Evolutionary conservation across 2,888 invertebrate genomes (phyloP), one percentile per base, ranked within the genome.

Genomic region (Thyatira batis): DNA sequence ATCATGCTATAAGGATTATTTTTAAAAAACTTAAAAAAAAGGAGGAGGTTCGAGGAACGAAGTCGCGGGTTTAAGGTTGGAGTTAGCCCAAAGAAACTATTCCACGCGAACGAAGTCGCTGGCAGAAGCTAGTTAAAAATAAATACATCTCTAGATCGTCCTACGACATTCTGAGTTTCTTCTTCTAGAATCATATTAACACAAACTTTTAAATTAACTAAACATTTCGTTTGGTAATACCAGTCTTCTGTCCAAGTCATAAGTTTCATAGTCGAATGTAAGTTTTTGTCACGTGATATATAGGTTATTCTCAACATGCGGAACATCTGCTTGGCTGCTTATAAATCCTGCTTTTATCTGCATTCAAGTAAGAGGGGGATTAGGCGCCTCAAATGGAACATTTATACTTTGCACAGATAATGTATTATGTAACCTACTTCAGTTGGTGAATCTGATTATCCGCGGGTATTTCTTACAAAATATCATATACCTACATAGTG

Each of bases 291-390:
- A 25, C 20, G 11, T 48, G 20, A 48, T 28, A 48, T 48, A 20
- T 48, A 27, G 27, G 11, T 48, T 48, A 25, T n/a, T 39, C 39
- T 39, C 39, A 17, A 33, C 39, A 17, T 39, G 17, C 39, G 48
- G 61, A 67, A 71, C 66, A 73, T 67, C 66, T 69, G 65, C 20
- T 48, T 48, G 11, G 48, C 48, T 48, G 55, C 57, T 67, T 60
- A 58, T 70, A 70, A 66, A 73, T 73, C 63, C 61, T 51, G 65
- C 57, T 66, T 65, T 68, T 63, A 59, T 64, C 67, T 69, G 61
- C 60, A 63, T 70, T 68, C 55, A 55, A 61, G 61, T 62, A 67
- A 65, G 60, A 57, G 30, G 56, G 52, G 63, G 69, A 73, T 73
- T 73, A 67, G 61, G 65, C 58, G 55, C 55, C 53, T 59, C 46